phyloP scores from a whole-genome alignment of 2,888 invertebrate genomes.

The Nomada ferruginata region DNA sequence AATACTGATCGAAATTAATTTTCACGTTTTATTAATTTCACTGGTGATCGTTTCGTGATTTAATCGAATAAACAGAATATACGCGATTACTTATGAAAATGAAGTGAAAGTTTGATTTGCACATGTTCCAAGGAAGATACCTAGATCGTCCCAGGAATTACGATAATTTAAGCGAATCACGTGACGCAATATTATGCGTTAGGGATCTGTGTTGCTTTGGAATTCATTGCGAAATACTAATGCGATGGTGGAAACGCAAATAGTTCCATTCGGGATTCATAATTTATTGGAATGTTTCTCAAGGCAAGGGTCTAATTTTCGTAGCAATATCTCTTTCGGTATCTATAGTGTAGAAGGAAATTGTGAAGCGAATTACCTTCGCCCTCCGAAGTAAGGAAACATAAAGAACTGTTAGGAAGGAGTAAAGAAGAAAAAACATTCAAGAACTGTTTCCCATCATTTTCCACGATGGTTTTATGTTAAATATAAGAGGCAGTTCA shows the following conservation, averaged over 20 bases:
- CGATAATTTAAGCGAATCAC: constrained; percentile 32
- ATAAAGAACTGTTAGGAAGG: too few species aligned
- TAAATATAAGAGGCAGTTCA: too few species aligned
- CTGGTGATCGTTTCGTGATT: not conserved
- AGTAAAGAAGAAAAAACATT: not conserved
- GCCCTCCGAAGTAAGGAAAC: too few species aligned
- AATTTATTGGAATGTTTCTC: not conserved
- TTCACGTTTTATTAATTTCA: not conserved
- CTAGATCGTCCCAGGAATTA: constrained; percentile 13
- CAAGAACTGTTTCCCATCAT: not conserved
- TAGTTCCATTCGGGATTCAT: not conserved
- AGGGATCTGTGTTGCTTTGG: constrained; percentile 6
- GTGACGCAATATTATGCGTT: constrained; percentile 25
- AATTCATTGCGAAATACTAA: constrained; percentile 25
- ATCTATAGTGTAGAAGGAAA: not conserved
- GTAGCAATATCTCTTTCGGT: not conserved
- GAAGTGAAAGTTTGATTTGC: constrained; percentile 35
- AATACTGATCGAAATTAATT: not conserved
- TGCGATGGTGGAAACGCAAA: constrained; percentile 4
- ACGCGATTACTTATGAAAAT: not conserved
- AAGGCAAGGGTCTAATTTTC: not conserved
- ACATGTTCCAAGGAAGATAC: constrained; percentile 11
- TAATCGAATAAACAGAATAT: not conserved
- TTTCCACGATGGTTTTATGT: too few species aligned
- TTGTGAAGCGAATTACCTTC: not conserved